Evolutionary conservation across 2,888 invertebrate genomes (phyloP).

Genomic region (Ceratothoa steindachneri): DNA sequence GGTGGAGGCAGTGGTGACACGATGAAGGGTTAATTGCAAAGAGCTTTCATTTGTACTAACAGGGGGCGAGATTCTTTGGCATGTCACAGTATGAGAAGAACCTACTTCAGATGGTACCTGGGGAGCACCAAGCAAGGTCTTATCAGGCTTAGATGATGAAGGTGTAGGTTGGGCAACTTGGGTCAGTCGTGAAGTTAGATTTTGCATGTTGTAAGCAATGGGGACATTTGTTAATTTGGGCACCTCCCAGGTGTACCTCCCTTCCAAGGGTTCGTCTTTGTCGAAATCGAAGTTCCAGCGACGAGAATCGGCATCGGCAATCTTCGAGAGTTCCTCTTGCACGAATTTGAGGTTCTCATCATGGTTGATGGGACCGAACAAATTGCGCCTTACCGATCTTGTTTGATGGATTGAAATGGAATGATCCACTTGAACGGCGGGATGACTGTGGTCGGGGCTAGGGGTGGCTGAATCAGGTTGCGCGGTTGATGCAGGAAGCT

Average conservation of each 20-base stretch:
- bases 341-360: constrained; percentile 39
- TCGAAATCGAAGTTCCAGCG: constrained; percentile 44
- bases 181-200: constrained; percentile 11
- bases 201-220: constrained; percentile 32
- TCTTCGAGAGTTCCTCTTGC: constrained; percentile 31
- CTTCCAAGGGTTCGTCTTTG: constrained; percentile 32
- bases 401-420: not conserved
- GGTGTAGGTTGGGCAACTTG: not conserved
- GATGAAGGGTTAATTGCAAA: not conserved
- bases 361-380: constrained; percentile 40
- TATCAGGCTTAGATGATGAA: not conserved
- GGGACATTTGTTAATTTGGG: constrained; percentile 21
- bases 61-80: not conserved
- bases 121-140: not conserved
- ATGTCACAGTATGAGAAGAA: not conserved
- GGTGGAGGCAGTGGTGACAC: not conserved
- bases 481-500: not conserved
- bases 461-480: not conserved
- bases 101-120: not conserved
- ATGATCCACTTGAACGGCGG: not conserved
- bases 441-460: no score
- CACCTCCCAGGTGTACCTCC: constrained; percentile 32
- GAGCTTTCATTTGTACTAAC: not conserved
- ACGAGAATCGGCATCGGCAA: constrained; percentile 23
- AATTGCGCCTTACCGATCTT: constrained; percentile 27